phyloP scores from a whole-genome alignment of 2,888 invertebrate species.

The Anticlea derivata region DNA sequence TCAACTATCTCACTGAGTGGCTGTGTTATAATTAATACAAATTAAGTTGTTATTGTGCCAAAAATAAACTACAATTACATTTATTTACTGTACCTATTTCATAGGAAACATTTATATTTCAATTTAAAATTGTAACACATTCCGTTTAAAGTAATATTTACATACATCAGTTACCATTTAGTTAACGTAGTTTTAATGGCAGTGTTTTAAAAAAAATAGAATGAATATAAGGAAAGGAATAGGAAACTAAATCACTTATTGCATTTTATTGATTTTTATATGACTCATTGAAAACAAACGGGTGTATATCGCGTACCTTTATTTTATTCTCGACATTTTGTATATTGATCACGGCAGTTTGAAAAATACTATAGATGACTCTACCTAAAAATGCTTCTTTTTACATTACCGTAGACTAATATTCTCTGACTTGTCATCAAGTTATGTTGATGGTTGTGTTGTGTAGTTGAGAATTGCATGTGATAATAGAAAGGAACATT shows the following conservation, averaged over 20 bases:
- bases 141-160: constrained; percentile 30
- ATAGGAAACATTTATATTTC: constrained; percentile 20
- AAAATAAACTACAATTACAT: constrained; percentile 19
- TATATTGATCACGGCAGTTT: too few relatives aligned
- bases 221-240: neutral
- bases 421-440: constrained; percentile 16
- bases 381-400: too few relatives aligned
- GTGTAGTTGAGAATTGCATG: constrained; percentile 11
- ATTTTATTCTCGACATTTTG: neutral
- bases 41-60: constrained; percentile 39
- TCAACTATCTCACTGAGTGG: constrained; percentile 23
- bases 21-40: constrained; percentile 37
- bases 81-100: constrained; percentile 13
- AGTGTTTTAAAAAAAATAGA: neutral
- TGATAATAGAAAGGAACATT: constrained; percentile 30
- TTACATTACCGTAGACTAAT: neutral
- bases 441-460: neutral
- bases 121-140: constrained; percentile 28
- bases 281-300: too few relatives aligned
- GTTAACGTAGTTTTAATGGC: neutral
- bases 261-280: constrained; percentile 4
- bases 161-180: neutral
- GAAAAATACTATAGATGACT: too few relatives aligned
- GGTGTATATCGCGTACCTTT: too few relatives aligned
- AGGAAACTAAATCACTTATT: neutral